Evolutionary conservation across 2,888 invertebrate species (phyloP).

Genomic region (Drosophila meridiana): DNA sequence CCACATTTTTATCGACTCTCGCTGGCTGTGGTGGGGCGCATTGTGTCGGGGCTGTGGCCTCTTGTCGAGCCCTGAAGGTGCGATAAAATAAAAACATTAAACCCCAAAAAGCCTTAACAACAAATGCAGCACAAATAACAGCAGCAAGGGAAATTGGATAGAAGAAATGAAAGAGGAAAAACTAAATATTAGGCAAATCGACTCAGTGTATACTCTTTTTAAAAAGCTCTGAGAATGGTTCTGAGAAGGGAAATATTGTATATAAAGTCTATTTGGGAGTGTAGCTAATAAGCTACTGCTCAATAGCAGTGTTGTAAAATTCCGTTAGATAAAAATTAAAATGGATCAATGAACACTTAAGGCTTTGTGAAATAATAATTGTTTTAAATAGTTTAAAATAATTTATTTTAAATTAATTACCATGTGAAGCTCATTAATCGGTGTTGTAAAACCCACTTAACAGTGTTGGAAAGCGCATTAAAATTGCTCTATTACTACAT

Average conservation of each 20-base stretch:
- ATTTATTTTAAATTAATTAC: background rate
- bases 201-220: slow-evolving; percentile 3
- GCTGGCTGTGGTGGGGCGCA: slow-evolving; percentile 1
- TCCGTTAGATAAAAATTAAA: background rate
- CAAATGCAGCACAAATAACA: slow-evolving; percentile 32
- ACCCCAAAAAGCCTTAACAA: slow-evolving; percentile 7
- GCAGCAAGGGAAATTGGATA: slow-evolving; percentile 27
- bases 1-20: slow-evolving; percentile 37
- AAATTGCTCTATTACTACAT: too few species aligned
- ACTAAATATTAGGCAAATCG: background rate
- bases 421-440: background rate
- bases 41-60: background rate
- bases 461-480: too few species aligned
- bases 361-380: too few species aligned
- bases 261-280: background rate
- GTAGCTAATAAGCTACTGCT: background rate
- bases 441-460: too few species aligned
- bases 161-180: background rate
- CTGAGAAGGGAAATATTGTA: background rate
- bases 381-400: too few species aligned
- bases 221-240: background rate
- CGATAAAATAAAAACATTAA: slow-evolving; percentile 60
- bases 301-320: background rate
- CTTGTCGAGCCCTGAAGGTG: slow-evolving; percentile 56
- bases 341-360: background rate